These are phyloP conservation scores for Podiceps cristatus DNA, from an alignment of 2,113 vertebrate genomes.

Conservation along the genomic window DNA sequence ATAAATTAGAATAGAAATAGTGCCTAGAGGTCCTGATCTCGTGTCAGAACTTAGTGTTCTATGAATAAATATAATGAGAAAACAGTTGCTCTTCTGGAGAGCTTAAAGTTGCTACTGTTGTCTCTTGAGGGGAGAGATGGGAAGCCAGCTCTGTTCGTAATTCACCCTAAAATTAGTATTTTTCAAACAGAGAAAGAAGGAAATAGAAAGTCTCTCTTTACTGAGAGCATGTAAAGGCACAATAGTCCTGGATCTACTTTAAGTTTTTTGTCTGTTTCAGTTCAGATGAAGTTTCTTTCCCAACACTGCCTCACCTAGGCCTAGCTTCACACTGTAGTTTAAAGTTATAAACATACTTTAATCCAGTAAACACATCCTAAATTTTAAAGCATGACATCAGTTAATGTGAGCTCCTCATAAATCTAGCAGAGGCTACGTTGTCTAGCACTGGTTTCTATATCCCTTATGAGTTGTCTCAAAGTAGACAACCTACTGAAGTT, in stretches of 20 bases:
- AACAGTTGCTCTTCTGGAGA: background rate
- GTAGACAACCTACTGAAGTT: background rate
- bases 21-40: background rate
- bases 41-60: background rate
- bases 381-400: background rate
- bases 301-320: background rate
- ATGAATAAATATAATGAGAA: background rate
- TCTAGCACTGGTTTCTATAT: background rate
- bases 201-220: background rate
- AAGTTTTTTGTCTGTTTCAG: background rate
- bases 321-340: background rate
- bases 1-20: background rate
- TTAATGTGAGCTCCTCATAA: background rate
- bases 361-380: background rate
- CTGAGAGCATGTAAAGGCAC: background rate
- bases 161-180: background rate
- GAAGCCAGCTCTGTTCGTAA: background rate
- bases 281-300: background rate
- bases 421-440: background rate
- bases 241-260: background rate
- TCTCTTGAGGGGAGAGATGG: background rate
- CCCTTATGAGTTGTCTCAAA: background rate
- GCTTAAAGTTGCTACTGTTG: background rate
- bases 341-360: background rate
- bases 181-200: background rate